Evolutionary conservation across 2,113 vertebrate species (phyloP).

Genomic region (Ictidomys tridecemlineatus): DNA sequence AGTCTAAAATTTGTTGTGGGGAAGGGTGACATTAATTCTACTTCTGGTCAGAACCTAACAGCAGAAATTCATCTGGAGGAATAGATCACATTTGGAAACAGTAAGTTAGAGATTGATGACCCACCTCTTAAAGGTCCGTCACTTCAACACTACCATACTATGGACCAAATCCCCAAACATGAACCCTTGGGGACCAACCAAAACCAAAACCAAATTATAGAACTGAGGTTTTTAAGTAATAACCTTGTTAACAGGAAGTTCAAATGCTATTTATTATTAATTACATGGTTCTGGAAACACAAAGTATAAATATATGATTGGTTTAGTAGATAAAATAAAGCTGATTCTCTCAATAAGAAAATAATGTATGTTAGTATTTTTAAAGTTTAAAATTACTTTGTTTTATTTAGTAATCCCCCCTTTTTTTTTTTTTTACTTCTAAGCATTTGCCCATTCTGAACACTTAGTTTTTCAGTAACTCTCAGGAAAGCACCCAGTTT

Average conservation of each 20-base stretch:
- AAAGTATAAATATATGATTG: background rate
- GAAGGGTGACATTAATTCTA: background rate
- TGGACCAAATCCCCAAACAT: no score
- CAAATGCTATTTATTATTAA: background rate
- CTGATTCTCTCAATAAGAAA: background rate
- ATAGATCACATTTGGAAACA: background rate
- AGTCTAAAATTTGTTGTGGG: background rate
- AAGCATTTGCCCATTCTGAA: background rate
- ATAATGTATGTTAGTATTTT: background rate
- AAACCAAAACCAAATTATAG: background rate
- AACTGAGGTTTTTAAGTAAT: background rate
- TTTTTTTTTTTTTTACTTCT: background rate
- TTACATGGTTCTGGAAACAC: background rate
- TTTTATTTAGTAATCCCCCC: background rate
- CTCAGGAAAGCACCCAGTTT: background rate
- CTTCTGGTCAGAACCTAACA: background rate
- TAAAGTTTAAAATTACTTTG: background rate
- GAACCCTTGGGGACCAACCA: background rate
- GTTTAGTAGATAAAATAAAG: background rate
- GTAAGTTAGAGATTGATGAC: background rate
- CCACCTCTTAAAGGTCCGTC: no score
- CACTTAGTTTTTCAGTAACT: background rate
- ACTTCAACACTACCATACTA: background rate
- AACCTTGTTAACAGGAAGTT: background rate
- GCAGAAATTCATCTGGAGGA: rapidly evolving